Evolutionary conservation across 2,888 invertebrate genomes (phyloP).

Genomic region (Dolomedes plantarius): DNA sequence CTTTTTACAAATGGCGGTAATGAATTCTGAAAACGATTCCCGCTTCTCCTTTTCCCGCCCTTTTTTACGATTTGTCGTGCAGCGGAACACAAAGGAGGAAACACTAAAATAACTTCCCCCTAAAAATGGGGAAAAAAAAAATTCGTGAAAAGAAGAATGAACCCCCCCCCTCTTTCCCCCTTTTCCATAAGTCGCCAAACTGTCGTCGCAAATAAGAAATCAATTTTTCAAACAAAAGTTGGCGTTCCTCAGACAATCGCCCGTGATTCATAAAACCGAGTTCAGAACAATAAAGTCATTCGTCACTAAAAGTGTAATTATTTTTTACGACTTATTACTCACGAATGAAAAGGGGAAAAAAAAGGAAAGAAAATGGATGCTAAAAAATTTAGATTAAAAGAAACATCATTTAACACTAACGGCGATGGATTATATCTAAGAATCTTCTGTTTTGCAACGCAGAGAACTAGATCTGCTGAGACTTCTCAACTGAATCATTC

Average conservation of each 20-base stretch:
- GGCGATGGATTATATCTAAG: not conserved
- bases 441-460: not conserved
- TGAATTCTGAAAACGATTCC: conserved; percentile 37
- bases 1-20: conserved; percentile 5
- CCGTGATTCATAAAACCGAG: conserved; percentile 29
- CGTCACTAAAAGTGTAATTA: conserved; percentile 62
- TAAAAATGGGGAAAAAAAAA: conserved; percentile 62
- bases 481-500: too few species aligned
- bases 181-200: conserved; percentile 57
- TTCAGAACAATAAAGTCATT: conserved; percentile 59
- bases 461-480: not conserved
- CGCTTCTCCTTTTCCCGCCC: conserved; percentile 24
- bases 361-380: not conserved
- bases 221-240: conserved; percentile 70
- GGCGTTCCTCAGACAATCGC: conserved; percentile 22
- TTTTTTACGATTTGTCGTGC: not conserved
- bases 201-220: conserved; percentile 64
- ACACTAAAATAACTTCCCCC: conserved; percentile 33
- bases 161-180: not conserved
- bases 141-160: conserved; percentile 10
- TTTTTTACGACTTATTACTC: conserved; percentile 68
- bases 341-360: not conserved
- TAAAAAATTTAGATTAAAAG: conserved; percentile 26
- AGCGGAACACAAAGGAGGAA: conserved; percentile 19
- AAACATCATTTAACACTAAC: conserved; percentile 26